Conservation (phyloP, 2,797 vertebrate species). For the Anabas testudineus region DNA sequence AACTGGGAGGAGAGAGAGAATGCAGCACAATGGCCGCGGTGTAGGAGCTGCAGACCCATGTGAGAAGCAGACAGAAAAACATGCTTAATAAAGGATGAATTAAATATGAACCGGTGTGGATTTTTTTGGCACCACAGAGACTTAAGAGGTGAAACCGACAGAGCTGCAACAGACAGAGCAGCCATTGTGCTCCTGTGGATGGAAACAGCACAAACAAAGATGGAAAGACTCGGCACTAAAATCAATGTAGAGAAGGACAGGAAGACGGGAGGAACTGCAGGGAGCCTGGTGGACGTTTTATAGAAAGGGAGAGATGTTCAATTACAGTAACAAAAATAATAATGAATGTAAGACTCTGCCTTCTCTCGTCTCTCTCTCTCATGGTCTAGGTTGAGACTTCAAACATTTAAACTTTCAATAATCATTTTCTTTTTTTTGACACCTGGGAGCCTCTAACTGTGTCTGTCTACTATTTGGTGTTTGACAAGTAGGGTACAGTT, state of each 20-base stretch:
- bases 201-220: slow-evolving; percentile 15
- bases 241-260: background rate
- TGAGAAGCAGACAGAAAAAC: slow-evolving; percentile 9
- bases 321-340: too few relatives aligned
- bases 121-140: slow-evolving; percentile 8
- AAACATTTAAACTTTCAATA: too few relatives aligned
- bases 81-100: slow-evolving; percentile 39
- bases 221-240: background rate
- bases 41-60: slow-evolving; percentile 18
- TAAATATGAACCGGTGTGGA: slow-evolving; percentile 47
- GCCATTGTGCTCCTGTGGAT: slow-evolving; percentile 12
- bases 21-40: slow-evolving; percentile 7
- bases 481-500: too few relatives aligned
- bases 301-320: too few relatives aligned
- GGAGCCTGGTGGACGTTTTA: background rate
- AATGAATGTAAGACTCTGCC: too few relatives aligned
- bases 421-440: too few relatives aligned
- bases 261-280: background rate
- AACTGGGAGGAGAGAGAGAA: slow-evolving; percentile 10
- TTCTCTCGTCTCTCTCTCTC: too few relatives aligned
- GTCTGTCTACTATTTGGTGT: too few relatives aligned
- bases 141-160: slow-evolving; percentile 29
- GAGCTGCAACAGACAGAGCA: slow-evolving; percentile 1
- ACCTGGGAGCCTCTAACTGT: too few relatives aligned
- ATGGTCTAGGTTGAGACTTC: too few relatives aligned